Base-by-base conservation (phyloP, 2,797 vertebrate species). In the Sciurus carolinensis region DNA sequence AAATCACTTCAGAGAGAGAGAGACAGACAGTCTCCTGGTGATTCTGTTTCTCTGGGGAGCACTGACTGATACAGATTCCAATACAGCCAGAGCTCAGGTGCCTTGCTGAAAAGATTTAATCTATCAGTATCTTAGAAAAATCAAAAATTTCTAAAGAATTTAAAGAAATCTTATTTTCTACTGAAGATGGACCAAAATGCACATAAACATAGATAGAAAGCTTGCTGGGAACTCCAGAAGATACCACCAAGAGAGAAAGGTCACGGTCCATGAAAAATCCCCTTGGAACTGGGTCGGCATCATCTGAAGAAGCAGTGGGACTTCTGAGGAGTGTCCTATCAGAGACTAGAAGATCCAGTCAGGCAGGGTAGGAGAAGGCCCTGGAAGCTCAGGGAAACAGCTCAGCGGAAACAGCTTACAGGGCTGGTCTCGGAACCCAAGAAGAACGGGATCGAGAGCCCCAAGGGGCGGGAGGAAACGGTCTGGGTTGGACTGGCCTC, bases 161-260 rank as follows among this genome's bases (percentile, higher is more conserved):
- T 72, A 84, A 94, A 26, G 30, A 72, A 72, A 18, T 57, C 75
- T 93, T 47, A 33, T 64, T 67, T 88, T 93, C 67, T 69, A 47
- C 39, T 59, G 87, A 90, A 79, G 59, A 33, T 44, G 7, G 2
- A 22, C 28, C 64, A 83, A 47, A 90, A 22, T 79, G 26, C 44
- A 52, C 59, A 54, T 5, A 14, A 90, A 17, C n/a, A 33, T 15
- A 71, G 33, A 30, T 8, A 18, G 4, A 30, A 33, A 24, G 22
- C 76, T 81, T 44, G 1, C 66, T 87, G 20, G 22, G 72, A 85
- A 87, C 3, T 76, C 33, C 13, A 24, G 64, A 28, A 47, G n/a
- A 39, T 24, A 30, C 17, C 50, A 39, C 44, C 14, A 28, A 24
- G 28, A 91, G 22, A 66, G 62, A 73, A 81, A 71, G 26, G 1